Evolutionary conservation across 2,113 vertebrate species (phyloP).

Genomic region (Cathartes aura): DNA sequence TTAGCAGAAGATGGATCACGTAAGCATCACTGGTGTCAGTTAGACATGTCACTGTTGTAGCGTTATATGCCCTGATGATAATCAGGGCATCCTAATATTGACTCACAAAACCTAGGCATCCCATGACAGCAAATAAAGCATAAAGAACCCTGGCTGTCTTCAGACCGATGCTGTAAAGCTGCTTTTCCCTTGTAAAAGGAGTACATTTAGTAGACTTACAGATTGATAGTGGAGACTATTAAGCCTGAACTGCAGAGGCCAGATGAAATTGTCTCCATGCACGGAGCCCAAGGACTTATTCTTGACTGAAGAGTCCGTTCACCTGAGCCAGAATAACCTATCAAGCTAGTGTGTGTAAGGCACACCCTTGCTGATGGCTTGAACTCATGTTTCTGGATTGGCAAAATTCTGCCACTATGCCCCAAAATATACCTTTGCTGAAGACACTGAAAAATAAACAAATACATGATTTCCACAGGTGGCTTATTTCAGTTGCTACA

Average conservation of each 20-base stretch:
- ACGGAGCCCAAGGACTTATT: background rate
- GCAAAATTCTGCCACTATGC: background rate
- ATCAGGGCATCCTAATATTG: background rate
- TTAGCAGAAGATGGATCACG: background rate
- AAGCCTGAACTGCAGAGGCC: background rate
- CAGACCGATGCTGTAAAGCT: background rate
- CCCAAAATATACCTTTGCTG: background rate
- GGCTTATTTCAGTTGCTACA: background rate
- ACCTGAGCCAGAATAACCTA: background rate
- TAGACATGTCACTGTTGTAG: background rate
- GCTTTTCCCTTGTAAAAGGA: background rate
- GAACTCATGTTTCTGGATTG: background rate
- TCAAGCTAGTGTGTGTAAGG: background rate
- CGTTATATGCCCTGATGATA: background rate
- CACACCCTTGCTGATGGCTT: fast-evolving
- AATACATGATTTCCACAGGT: background rate
- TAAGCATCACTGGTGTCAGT: background rate
- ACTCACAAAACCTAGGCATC: background rate
- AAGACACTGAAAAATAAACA: background rate
- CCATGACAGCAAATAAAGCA: background rate
- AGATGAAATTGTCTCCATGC: background rate
- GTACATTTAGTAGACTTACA: background rate
- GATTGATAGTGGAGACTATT: background rate
- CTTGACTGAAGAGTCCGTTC: background rate
- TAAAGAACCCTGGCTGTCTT: background rate